A percentile compares a stretch with the other conserved stretches of the same genome.
phyloP scores from a whole-genome alignment of 2,888 invertebrate genomes.

The Cephus rjabovi region DNA sequence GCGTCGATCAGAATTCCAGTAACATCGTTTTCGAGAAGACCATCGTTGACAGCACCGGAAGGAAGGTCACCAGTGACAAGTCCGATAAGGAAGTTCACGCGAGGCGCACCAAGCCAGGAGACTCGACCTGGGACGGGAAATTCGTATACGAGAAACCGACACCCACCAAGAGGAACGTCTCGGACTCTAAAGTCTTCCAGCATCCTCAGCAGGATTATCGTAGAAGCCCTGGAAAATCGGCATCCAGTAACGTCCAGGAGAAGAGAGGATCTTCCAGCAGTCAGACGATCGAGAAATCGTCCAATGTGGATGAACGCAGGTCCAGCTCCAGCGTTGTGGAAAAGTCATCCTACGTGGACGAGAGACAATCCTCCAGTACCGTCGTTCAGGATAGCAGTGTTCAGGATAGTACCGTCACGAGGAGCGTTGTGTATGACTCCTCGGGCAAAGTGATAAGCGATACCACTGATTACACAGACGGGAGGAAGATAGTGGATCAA shows the following conservation, averaged over 20 bases:
- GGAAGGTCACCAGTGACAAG: background rate
- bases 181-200: conserved; percentile 10
- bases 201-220: conserved; percentile 9
- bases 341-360: background rate
- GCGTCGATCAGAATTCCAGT: conserved; percentile 9
- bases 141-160: conserved; percentile 69
- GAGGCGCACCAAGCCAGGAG: conserved; percentile 40
- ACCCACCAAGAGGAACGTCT: conserved; percentile 41
- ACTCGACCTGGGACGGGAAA: conserved; percentile 71
- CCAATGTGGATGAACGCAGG: background rate
- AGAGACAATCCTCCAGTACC: background rate
- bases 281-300: background rate
- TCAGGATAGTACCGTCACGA: background rate
- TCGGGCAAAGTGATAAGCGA: background rate
- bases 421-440: background rate
- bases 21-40: conserved; percentile 11
- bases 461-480: background rate
- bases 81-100: background rate
- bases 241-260: background rate
- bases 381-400: background rate
- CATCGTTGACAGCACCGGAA: conserved; percentile 13
- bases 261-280: background rate
- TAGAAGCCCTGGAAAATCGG: background rate
- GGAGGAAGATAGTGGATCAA: background rate
- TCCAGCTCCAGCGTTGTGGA: background rate